A percentile compares a stretch with the other conserved stretches of the same genome.
phyloP scores from a whole-genome alignment of 2,797 vertebrate genomes.

The Enteromius treurensis region DNA sequence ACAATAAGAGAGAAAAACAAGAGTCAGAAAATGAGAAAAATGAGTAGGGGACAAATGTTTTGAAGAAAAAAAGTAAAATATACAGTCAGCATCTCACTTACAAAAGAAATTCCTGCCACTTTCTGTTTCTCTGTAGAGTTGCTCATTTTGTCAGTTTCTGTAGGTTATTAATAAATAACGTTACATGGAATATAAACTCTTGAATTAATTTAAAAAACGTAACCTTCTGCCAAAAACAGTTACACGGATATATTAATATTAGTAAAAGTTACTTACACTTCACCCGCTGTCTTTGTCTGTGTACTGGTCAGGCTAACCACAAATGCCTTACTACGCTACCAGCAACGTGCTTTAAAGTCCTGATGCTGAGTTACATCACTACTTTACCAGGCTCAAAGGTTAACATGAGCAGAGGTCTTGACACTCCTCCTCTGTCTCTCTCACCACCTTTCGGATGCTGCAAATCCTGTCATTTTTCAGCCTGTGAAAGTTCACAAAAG shows the following conservation, averaged over 20 bases:
- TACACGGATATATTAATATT: not conserved
- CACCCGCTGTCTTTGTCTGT: slow-evolving; percentile 5
- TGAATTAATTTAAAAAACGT: not conserved
- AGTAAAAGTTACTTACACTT: slow-evolving; percentile 20
- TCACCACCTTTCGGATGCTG: not conserved
- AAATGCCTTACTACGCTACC: slow-evolving; percentile 22
- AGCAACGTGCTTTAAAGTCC: slow-evolving; percentile 4
- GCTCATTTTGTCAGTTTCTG: slow-evolving; percentile 63
- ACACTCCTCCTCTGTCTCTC: not conserved
- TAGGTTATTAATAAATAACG: not conserved
- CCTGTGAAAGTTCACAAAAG: slow-evolving; percentile 8
- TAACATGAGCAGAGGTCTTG: slow-evolving; percentile 51
- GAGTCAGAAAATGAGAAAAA: not conserved
- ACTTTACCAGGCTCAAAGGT: slow-evolving; percentile 53
- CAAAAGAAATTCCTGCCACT: slow-evolving; percentile 55
- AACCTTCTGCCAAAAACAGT: not conserved
- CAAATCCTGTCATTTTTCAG: not conserved
- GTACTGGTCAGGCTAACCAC: not conserved
- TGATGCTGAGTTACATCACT: slow-evolving; percentile 36
- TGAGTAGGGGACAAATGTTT: not conserved
- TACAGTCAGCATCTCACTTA: slow-evolving; percentile 63
- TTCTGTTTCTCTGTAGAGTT: slow-evolving; percentile 7
- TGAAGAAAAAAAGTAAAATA: not conserved
- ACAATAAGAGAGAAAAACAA: not conserved
- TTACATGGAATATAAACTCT: not conserved